Percentiles rank a stretch among this genome's conserved stretches.
Conservation (phyloP, 2,797 vertebrate species). For the Acrossocheilus fasciatus region DNA sequence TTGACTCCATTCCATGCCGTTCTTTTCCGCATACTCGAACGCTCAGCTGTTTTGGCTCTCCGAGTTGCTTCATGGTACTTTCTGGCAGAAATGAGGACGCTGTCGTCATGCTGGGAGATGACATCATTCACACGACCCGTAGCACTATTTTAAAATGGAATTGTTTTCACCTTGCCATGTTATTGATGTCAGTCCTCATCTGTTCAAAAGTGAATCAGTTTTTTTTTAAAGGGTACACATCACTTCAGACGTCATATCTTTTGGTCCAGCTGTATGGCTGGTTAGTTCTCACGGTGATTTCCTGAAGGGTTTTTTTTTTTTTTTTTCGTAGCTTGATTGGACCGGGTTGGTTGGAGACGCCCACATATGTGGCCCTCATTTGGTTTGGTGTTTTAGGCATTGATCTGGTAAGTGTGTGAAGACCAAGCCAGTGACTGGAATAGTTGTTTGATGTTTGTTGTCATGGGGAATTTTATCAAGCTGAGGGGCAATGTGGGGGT, state of each 20-base stretch:
- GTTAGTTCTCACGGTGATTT: background rate
- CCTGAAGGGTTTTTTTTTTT: background rate
- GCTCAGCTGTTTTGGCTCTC: background rate
- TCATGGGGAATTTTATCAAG: conserved; percentile 33
- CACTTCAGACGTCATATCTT: background rate
- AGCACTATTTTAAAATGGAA: background rate
- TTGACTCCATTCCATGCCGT: background rate
- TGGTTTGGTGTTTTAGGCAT: conserved; percentile 30
- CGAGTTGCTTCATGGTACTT: background rate
- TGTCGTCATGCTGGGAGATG: background rate
- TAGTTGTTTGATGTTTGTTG: conserved; percentile 30
- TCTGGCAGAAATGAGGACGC: background rate
- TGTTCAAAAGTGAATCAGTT: background rate
- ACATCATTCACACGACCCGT: background rate
- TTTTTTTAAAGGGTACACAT: background rate
- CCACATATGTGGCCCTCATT: background rate
- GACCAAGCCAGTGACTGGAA: conserved; percentile 43
- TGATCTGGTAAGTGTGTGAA: conserved; percentile 12
- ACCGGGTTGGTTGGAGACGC: background rate
- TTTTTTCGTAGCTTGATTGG: conserved; percentile 2
- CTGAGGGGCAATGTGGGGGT: background rate
- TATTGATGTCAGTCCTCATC: background rate
- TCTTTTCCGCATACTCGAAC: background rate
- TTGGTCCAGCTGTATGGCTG: background rate
- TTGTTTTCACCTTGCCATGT: background rate